Conservation (phyloP, 2,113 vertebrate genomes). For the Heliornis fulica region DNA sequence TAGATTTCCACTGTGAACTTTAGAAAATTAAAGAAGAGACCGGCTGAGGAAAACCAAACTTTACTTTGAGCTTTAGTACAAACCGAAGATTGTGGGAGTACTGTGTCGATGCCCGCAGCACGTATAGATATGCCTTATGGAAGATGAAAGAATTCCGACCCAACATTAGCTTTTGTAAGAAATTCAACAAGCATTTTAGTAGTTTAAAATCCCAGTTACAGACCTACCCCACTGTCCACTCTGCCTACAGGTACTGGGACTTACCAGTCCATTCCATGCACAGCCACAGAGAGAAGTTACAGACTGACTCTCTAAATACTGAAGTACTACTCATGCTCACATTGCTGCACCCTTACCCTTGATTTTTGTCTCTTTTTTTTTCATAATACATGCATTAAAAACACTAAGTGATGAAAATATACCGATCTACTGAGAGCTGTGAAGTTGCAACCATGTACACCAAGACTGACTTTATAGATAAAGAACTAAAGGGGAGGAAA, state of each 20-base stretch:
- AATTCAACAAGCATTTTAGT: neutral
- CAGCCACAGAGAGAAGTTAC: neutral
- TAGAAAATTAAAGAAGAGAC: neutral
- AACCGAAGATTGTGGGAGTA: neutral
- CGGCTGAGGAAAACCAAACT: neutral
- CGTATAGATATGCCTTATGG: neutral
- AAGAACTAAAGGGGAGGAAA: neutral
- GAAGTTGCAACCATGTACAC: neutral
- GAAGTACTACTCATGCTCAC: neutral
- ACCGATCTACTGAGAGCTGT: neutral
- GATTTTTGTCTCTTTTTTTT: neutral
- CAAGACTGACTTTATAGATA: neutral
- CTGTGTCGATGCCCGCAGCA: accelerated
- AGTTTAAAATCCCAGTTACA: neutral
- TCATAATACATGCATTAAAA: neutral
- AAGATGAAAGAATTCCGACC: neutral
- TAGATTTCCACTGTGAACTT: neutral
- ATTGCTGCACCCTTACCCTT: neutral
- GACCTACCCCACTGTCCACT: neutral
- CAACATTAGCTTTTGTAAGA: neutral
- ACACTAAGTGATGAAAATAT: neutral
- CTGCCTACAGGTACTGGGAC: neutral
- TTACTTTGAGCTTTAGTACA: neutral
- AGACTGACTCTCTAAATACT: neutral
- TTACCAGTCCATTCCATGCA: neutral